Evolutionary conservation across 2,888 invertebrate species (phyloP).

Genomic region (Conistra vaccinii): DNA sequence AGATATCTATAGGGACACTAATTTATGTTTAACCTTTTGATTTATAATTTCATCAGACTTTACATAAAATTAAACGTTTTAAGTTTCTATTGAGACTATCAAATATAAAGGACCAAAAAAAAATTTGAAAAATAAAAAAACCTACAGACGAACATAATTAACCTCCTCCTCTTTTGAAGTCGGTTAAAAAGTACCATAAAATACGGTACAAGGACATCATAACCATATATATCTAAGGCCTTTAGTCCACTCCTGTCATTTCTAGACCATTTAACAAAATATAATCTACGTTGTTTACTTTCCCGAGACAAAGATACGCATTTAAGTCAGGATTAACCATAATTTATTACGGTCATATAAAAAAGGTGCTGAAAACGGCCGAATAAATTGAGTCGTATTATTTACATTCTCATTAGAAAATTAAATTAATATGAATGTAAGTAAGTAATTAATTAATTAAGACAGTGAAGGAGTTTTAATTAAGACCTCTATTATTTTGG

Average conservation of each 20-base stretch:
- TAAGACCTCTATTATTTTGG: neutral
- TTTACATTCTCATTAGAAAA: slow-evolving; percentile 66
- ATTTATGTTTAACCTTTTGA: neutral
- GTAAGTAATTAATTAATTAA: slow-evolving; percentile 54
- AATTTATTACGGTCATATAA: slow-evolving; percentile 72
- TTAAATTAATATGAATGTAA: slow-evolving; percentile 62
- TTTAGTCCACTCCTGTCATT: slow-evolving; percentile 42
- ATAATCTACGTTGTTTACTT: slow-evolving; percentile 63
- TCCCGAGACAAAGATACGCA: slow-evolving; percentile 63
- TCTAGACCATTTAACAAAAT: slow-evolving; percentile 62
- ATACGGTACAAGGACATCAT: slow-evolving; percentile 12
- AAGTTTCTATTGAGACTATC: neutral
- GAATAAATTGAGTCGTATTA: slow-evolving; percentile 60
- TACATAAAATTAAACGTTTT: neutral
- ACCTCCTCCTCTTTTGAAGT: too few species aligned
- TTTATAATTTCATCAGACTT: neutral
- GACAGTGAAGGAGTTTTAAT: slow-evolving; percentile 22
- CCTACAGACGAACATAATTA: too few species aligned
- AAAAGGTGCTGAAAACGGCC: slow-evolving; percentile 67
- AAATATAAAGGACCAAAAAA: neutral
- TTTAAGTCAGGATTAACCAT: slow-evolving; percentile 69
- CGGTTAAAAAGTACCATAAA: neutral
- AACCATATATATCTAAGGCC: slow-evolving; percentile 23
- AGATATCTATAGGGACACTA: neutral
- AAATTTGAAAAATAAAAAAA: neutral